Conservation (phyloP, 2,888 invertebrate species). For the Nemotelus nigrinus region DNA sequence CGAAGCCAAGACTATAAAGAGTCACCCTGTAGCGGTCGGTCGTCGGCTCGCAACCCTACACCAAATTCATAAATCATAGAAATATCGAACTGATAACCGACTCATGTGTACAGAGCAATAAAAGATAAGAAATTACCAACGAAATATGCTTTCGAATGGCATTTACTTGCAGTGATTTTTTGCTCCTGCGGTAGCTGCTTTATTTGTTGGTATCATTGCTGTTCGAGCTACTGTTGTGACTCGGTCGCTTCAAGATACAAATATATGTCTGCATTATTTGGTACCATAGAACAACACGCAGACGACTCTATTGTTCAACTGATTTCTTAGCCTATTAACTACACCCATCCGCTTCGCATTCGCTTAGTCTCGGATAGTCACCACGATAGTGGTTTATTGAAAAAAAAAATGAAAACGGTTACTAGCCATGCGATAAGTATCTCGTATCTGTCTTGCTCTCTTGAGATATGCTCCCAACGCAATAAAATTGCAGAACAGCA, state of each 20-base stretch:
- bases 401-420: background rate
- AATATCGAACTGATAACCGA: conserved; percentile 45
- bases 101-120: conserved; percentile 44
- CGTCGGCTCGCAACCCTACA: conserved; percentile 35
- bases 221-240: background rate
- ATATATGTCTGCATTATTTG: too few species aligned
- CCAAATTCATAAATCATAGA: conserved; percentile 40
- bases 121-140: conserved; percentile 45
- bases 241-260: too few species aligned
- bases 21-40: conserved; percentile 36
- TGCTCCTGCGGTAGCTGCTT: background rate
- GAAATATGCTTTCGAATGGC: conserved; percentile 43
- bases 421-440: background rate
- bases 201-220: conserved; percentile 15
- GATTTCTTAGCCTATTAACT: conserved; percentile 12
- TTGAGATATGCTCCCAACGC: background rate
- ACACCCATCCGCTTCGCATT: background rate
- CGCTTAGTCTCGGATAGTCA: too few species aligned
- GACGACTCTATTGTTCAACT: background rate
- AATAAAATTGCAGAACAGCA: background rate
- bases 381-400: background rate
- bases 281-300: background rate
- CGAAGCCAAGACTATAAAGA: conserved; percentile 38
- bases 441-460: too few species aligned
- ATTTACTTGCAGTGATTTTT: conserved; percentile 20